Evolutionary conservation across 2,797 vertebrate species (phyloP).

Genomic region (Poecilia velifera): DNA sequence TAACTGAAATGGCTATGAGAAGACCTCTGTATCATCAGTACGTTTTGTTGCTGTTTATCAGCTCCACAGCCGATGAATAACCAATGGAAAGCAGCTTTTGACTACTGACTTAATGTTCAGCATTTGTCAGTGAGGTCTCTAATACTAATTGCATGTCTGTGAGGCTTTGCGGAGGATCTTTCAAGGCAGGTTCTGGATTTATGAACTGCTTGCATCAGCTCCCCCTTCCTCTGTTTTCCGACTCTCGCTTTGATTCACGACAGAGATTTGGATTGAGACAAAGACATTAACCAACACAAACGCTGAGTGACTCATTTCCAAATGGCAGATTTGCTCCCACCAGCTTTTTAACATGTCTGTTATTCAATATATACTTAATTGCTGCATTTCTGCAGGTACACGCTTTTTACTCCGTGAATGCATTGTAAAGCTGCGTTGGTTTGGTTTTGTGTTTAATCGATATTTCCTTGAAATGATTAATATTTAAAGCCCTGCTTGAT

Average conservation of each 20-base stretch:
- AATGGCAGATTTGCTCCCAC: slow-evolving; percentile 57
- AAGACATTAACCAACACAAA: slow-evolving; percentile 70
- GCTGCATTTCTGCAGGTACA: slow-evolving; percentile 30
- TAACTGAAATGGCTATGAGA: slow-evolving; percentile 24
- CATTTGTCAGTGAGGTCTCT: slow-evolving; percentile 26
- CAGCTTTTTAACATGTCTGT: slow-evolving; percentile 37
- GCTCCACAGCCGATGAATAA: slow-evolving; percentile 37
- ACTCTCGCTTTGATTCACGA: slow-evolving; percentile 63
- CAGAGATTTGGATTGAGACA: slow-evolving; percentile 69
- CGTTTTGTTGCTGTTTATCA: slow-evolving; percentile 30
- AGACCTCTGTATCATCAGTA: slow-evolving; percentile 11
- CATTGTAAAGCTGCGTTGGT: slow-evolving; percentile 33
- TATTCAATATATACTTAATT: slow-evolving; percentile 35
- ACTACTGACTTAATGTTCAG: slow-evolving; percentile 15
- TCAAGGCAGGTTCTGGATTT: slow-evolving; percentile 70
- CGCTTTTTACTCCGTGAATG: slow-evolving; percentile 48
- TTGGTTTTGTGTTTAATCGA: slow-evolving; percentile 29
- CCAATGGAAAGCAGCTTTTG: slow-evolving; percentile 10
- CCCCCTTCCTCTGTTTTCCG: slow-evolving; percentile 67
- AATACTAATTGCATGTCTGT: slow-evolving; percentile 38
- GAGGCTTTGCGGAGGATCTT: slow-evolving; percentile 49
- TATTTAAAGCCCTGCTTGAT: slow-evolving; percentile 27
- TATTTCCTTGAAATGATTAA: slow-evolving; percentile 18
- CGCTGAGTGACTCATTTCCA: slow-evolving; percentile 71
- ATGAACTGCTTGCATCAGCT: slow-evolving; percentile 66